Percentiles rank a stretch among this genome's conserved stretches.
Evolutionary conservation across 2,888 invertebrate species (phyloP).

Genomic region (Cordylochernes scorpioides): DNA sequence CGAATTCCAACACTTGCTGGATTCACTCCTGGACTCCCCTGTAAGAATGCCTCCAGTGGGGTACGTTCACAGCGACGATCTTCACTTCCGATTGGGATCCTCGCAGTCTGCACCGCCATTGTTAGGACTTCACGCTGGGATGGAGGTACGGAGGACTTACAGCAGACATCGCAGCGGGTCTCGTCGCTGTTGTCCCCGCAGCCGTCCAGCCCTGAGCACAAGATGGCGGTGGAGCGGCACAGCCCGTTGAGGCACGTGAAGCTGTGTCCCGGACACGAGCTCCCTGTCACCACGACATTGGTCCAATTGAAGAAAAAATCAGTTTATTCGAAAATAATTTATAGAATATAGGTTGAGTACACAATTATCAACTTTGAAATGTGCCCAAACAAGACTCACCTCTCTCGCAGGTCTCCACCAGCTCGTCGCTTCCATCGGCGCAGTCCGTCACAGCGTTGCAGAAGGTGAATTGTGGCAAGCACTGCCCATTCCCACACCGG

Average conservation of each 20-base stretch:
- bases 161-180: slow-evolving; percentile 51
- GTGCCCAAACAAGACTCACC: slow-evolving; percentile 6
- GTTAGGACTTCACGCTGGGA: too few species aligned
- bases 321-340: background rate
- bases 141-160: too few species aligned
- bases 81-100: too few species aligned
- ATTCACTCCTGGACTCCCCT: too few species aligned
- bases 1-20: too few species aligned
- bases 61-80: too few species aligned
- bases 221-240: slow-evolving; percentile 61
- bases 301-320: background rate
- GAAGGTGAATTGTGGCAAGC: slow-evolving; percentile 64
- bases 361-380: background rate
- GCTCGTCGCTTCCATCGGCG: slow-evolving; percentile 66
- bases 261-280: slow-evolving; percentile 33
- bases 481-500: slow-evolving; percentile 57
- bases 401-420: slow-evolving; percentile 37
- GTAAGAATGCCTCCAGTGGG: too few species aligned
- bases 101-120: too few species aligned
- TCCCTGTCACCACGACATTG: slow-evolving; percentile 6
- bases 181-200: slow-evolving; percentile 77
- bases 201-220: slow-evolving; percentile 66
- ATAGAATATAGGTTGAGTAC: too few species aligned
- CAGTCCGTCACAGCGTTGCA: slow-evolving; percentile 68
- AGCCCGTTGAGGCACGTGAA: slow-evolving; percentile 59